Evolutionary conservation across 2,888 invertebrate genomes (phyloP).

Genomic region (Aromia moschata): DNA sequence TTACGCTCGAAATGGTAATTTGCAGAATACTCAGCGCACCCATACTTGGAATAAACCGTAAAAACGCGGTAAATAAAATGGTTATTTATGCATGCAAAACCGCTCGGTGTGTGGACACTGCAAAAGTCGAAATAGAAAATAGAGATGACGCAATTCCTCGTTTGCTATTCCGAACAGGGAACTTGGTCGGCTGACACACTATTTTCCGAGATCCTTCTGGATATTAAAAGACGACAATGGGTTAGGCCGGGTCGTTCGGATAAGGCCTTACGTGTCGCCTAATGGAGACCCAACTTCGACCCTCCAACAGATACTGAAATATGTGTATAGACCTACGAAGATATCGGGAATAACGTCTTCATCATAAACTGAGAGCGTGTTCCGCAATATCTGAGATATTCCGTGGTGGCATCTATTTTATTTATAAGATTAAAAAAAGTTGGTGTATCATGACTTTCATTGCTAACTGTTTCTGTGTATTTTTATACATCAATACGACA

Average conservation of each 20-base stretch:
- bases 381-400: no score
- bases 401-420: no score
- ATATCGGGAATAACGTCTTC: no score
- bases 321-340: no score
- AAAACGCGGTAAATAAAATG: conserved; percentile 40
- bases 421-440: no score
- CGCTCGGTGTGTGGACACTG: conserved; percentile 40
- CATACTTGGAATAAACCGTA: conserved; percentile 37
- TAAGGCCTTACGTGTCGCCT: no score
- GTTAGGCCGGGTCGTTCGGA: background rate
- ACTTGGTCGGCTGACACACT: conserved; percentile 19
- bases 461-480: no score
- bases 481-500: no score
- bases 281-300: no score
- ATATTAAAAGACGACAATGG: conserved; percentile 2
- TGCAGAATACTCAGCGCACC: conserved; percentile 32
- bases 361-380: no score
- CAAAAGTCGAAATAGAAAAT: conserved; percentile 46
- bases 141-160: conserved; percentile 50
- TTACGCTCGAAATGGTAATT: conserved; percentile 19
- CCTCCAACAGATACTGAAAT: no score
- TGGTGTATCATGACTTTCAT: no score
- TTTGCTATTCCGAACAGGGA: conserved; percentile 46
- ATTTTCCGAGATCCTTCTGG: conserved; percentile 15
- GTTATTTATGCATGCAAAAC: conserved; percentile 48